phyloP scores from a whole-genome alignment of 2,797 vertebrate genomes.

The Natrix natrix region DNA sequence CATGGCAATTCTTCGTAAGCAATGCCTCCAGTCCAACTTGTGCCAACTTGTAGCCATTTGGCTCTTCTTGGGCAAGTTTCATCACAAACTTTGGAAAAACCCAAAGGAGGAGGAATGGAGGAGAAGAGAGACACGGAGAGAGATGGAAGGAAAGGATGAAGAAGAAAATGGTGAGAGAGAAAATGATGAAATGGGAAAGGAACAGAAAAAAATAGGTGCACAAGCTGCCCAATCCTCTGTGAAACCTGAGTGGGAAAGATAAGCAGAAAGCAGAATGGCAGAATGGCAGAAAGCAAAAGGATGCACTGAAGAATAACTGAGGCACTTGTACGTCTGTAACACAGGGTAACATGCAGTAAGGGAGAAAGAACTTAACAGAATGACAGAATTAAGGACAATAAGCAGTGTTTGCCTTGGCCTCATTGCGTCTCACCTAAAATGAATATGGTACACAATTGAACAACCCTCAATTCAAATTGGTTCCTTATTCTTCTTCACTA shows the following conservation, averaged over 20 bases:
- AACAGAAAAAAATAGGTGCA: neutral
- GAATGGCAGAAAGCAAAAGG: neutral
- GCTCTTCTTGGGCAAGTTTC: neutral
- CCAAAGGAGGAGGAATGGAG: neutral
- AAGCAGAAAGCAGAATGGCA: neutral
- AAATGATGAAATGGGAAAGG: neutral
- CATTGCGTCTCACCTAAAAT: neutral
- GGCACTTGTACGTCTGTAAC: neutral
- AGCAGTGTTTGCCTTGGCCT: neutral
- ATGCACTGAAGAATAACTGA: neutral
- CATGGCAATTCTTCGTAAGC: neutral
- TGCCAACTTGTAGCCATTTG: neutral
- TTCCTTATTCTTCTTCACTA: neutral
- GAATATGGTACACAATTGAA: neutral
- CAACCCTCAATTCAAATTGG: neutral
- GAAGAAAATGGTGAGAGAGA: neutral
- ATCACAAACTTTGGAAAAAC: neutral
- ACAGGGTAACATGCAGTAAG: neutral
- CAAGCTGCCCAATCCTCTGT: neutral
- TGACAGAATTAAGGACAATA: neutral
- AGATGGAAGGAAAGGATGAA: neutral
- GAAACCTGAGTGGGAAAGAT: neutral
- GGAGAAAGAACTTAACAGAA: neutral
- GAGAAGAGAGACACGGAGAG: neutral
- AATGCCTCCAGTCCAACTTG: neutral